These are phyloP conservation scores for Solea solea DNA, from an alignment of 2,113 vertebrate species.

Conservation along the genomic window DNA sequence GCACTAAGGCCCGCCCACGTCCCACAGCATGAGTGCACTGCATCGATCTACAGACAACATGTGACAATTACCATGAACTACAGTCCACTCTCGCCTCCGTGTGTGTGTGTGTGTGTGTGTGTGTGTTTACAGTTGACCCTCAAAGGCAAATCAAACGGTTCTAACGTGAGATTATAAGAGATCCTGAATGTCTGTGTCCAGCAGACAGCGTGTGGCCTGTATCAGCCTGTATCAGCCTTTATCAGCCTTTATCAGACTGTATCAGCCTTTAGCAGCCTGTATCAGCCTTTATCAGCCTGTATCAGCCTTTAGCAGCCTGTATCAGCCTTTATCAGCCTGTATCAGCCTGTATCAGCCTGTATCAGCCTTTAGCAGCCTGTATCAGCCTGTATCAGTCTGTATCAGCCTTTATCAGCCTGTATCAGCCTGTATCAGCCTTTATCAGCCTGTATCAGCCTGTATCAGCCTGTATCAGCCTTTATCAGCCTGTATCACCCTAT, in stretches of 20 bases:
- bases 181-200: constrained; percentile 41
- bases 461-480: constrained; percentile 26
- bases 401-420: too few relatives aligned
- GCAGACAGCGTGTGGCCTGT: constrained; percentile 39
- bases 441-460: constrained; percentile 26
- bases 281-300: constrained; percentile 26
- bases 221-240: too few relatives aligned
- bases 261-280: constrained; percentile 26
- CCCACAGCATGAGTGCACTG: constrained; percentile 48
- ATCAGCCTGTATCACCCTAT: too few relatives aligned
- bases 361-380: constrained; percentile 26
- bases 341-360: constrained; percentile 26
- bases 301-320: constrained; percentile 26
- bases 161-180: background rate
- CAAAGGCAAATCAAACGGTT: background rate
- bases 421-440: constrained; percentile 17
- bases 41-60: constrained; percentile 67
- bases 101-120: background rate
- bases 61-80: constrained; percentile 51
- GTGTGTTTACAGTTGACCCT: constrained; percentile 10
- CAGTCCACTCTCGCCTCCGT: constrained; percentile 16
- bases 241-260: too few relatives aligned
- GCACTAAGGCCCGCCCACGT: constrained; percentile 17
- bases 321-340: constrained; percentile 26
- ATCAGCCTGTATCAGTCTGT: too few relatives aligned